phyloP scores from a whole-genome alignment of 30 jellyfish, hydroid and myxozoan species.

The Nemopilema nomurai region DNA sequence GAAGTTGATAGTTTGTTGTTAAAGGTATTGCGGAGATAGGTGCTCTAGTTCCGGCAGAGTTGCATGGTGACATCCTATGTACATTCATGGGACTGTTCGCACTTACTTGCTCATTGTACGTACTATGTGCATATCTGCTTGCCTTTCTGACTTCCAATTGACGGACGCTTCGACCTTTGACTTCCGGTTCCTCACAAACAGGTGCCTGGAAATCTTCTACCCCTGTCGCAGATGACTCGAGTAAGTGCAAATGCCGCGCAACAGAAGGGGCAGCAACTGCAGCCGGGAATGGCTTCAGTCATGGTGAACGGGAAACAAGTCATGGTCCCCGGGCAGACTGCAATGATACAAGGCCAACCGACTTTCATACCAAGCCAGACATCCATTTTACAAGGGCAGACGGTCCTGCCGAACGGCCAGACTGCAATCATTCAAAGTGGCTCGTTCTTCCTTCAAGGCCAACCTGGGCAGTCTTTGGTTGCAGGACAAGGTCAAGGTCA shows the following conservation, averaged over 20 bases:
- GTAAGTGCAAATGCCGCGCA: conserved; percentile 73
- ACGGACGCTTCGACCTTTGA: neutral
- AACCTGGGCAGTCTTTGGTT: conserved; percentile 92
- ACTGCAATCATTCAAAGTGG: conserved; percentile 97
- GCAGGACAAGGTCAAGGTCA: conserved; percentile 97
- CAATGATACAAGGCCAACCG: conserved; percentile 96
- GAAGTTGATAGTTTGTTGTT: no score
- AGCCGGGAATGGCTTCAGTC: conserved; percentile 97
- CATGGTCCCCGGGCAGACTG: conserved; percentile 98
- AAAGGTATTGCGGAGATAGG: no score
- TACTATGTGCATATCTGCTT: no score
- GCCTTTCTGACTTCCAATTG: no score
- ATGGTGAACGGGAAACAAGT: conserved; percentile 97
- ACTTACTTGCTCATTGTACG: no score
- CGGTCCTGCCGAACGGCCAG: conserved; percentile 94
- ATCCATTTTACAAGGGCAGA: conserved; percentile 88
- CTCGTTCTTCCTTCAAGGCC: conserved; percentile 94
- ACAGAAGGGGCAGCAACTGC: conserved; percentile 83
- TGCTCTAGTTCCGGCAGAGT: no score
- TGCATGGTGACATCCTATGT: no score
- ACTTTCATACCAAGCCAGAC: conserved; percentile 94
- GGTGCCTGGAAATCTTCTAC: conserved; percentile 97
- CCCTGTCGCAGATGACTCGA: conserved; percentile 95
- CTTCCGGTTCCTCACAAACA: neutral
- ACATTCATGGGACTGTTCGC: no score